Percentiles rank a stretch among this genome's conserved stretches.
Evolutionary conservation across 2,888 invertebrate genomes (phyloP).

Genomic region (Blomia tropicalis): DNA sequence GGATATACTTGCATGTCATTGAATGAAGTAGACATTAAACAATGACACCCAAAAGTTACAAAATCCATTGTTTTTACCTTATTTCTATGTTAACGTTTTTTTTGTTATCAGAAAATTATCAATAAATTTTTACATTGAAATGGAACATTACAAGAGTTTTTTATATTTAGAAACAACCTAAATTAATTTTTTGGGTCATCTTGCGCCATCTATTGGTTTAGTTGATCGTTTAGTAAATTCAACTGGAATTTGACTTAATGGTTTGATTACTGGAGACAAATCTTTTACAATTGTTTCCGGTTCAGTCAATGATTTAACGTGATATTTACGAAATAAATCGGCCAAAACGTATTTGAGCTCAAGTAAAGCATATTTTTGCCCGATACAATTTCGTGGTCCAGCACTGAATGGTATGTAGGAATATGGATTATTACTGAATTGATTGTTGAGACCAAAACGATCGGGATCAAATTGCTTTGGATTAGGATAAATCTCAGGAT

Average conservation of each 20-base stretch:
- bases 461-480: conserved; percentile 8
- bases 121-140: no score
- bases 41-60: no score
- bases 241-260: background rate
- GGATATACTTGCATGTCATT: no score
- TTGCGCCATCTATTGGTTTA: no score
- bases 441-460: background rate
- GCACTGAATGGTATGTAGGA: conserved; percentile 11
- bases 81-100: no score
- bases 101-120: no score
- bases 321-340: background rate
- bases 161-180: no score
- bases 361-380: conserved; percentile 7
- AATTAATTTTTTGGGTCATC: no score
- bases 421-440: background rate
- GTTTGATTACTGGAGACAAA: background rate
- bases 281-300: background rate
- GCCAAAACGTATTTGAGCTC: background rate
- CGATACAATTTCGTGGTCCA: conserved; percentile 3
- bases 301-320: background rate
- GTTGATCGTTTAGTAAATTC: no score
- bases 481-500: conserved; percentile 1
- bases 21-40: no score
- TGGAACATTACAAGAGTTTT: no score
- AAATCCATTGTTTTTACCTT: no score